Evolutionary conservation across 2,113 vertebrate genomes (phyloP).

Genomic region (Psilopsiagon aymara): DNA sequence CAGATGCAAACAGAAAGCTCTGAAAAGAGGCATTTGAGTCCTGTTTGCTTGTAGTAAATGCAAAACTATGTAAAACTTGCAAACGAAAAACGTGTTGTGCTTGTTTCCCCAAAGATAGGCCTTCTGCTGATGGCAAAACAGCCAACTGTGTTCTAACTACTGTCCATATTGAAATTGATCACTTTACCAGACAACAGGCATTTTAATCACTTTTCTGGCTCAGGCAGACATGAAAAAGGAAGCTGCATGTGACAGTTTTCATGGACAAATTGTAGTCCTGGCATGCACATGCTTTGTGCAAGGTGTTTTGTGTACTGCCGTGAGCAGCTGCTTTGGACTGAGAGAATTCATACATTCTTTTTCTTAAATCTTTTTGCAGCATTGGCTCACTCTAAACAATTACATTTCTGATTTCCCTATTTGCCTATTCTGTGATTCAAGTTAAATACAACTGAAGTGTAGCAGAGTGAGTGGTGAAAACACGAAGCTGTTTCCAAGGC

Average conservation of each 20-base stretch:
- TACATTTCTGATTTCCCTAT: neutral
- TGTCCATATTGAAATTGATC: rapidly evolving
- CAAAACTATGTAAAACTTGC: neutral
- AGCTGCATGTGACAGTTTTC: neutral
- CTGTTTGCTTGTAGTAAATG: neutral
- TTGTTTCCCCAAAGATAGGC: neutral
- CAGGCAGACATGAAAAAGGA: neutral
- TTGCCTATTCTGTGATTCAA: neutral
- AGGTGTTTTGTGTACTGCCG: neutral
- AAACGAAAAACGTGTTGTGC: neutral
- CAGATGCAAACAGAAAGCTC: neutral
- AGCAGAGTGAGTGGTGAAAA: neutral
- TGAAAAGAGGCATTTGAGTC: neutral
- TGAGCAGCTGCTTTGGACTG: neutral
- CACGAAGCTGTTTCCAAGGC: neutral
- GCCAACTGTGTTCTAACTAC: neutral
- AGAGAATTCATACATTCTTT: neutral
- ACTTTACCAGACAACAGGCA: neutral
- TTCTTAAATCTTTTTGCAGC: neutral
- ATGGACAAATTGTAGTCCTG: rapidly evolving
- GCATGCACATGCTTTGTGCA: neutral
- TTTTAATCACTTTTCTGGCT: neutral
- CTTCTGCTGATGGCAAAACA: neutral
- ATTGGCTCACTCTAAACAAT: neutral
- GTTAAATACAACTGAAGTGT: neutral